Base-by-base conservation (phyloP, 2,113 vertebrate genomes). In the Bombycilla garrulus region DNA sequence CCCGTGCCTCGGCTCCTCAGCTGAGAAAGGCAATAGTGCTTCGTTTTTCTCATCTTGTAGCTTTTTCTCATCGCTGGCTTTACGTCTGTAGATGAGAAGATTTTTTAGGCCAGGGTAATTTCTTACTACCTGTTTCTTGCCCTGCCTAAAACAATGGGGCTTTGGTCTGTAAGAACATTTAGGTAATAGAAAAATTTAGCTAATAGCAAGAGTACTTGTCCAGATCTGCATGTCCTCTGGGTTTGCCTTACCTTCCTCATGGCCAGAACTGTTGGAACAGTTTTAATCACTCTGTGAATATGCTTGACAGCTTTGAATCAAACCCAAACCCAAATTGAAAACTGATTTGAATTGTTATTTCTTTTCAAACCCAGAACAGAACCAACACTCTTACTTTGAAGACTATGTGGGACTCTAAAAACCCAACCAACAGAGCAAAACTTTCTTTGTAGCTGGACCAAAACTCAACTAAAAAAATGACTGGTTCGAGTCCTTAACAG, bases 241-340 rank as follows among this genome's bases (percentile, higher is more conserved):
- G 93, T 96, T 90, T 95, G 85, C 72, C 69, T 96, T 64, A 83
- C 72, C 72, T 96, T 96, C 82, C 90, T 93, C 83, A 74, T 95
- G 96, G 82, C 93, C 95, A 95, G 76, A 97, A 85, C 64, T 92
- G 76, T 81, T 95, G 90, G 96, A 96, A 93, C 60, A 54, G 31
- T 93, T 96, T 94, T 94, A 96, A 96, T 96, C 95, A 79, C 29
- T 83, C 69, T 33, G 67, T 77, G 86, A 92, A 88, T 86, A 44
- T 86, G 77, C 60, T 95, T 91, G 91, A 96, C 88, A 95, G 83
- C 69, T 92, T 93, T 96, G 96, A 97, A 86, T 88, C 76, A 44
- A 95, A 78, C 92, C 95, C 95, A 97, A 97, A 91, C 69, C 86
- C 76, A 95, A 94, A 96, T 83, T 96, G 96, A 97, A 97, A 97